Evolutionary conservation across 2,888 invertebrate genomes (phyloP), one percentile per base, ranked within the genome.

Genomic region (Rambutsinella grinnellia): DNA sequence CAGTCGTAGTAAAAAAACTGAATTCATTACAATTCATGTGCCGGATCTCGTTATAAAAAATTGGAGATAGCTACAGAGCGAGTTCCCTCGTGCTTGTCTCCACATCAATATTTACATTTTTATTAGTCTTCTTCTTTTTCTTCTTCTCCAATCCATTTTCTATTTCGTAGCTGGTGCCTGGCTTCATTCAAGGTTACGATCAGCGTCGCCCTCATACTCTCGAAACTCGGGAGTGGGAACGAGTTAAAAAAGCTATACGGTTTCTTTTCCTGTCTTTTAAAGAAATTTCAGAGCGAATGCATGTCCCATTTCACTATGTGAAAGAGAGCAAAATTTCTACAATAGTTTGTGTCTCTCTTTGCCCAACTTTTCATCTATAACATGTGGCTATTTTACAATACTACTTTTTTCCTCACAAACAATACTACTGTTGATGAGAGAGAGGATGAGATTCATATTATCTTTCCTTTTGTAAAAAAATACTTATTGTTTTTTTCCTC

Each of bases 91-190:
- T n/a, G 24, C n/a, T 56, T 63, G 63, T 57, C 63, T 57, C 53
- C 56, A 65, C 67, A 28, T 61, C 76, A 70, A 66, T 76, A 76
- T 76, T 76, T 76, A 76, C 76, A 76, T 76, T 71, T 76, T 76
- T 76, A 76, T 76, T 76, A 71, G 70, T 71, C 76, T 76, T 70
- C 66, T 76, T 76, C 62, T 66, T 71, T 62, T 75, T 68, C 61
- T 62, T 70, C 49, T 54, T 63, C 23, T 51, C 61, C 24, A 28
- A 70, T 58, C n/a, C n/a, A 56, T 47, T 72, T 61, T 66, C 66
- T 67, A 61, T 61, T 61, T 61, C 54, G 27, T 61, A 47, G 57
- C n/a, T 62, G 75, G 60, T 66, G 66, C 76, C 76, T 66, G 65
- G 66, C 76, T 62, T n/a, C 61, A 71, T 71, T 66, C 76, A 76